Evolutionary conservation across 1,140 invertebrate genomes (phyloP).

Genomic region (Brachionus calyciflorus): DNA sequence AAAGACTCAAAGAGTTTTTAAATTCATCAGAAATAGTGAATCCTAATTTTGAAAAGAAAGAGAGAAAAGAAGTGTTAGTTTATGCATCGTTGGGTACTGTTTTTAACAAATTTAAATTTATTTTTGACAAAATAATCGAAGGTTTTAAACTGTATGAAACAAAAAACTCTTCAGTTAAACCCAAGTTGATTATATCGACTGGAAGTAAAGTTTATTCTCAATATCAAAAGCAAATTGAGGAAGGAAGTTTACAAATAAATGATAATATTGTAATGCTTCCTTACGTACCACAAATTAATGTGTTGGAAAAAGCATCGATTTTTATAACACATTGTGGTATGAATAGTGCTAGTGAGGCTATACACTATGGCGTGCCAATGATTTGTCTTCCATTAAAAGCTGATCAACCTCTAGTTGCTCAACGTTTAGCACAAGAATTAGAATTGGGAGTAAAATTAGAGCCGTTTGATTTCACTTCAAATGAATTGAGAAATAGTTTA

Average conservation of each 20-base stretch:
- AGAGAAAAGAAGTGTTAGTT: not conserved
- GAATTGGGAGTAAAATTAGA: not conserved
- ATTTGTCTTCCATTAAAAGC: conserved; percentile 9
- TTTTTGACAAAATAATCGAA: conserved; percentile 36
- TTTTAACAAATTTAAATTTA: not conserved
- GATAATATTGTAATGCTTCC: not conserved
- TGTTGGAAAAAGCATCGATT: conserved; percentile 1
- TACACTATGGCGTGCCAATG: conserved; percentile 8
- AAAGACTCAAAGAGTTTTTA: conserved; percentile 9
- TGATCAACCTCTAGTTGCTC: conserved; percentile 28
- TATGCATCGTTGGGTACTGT: conserved; percentile 34
- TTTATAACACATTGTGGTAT: conserved; percentile 41
- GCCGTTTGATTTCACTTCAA: not conserved
- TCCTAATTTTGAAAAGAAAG: not conserved
- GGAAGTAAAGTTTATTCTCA: not conserved
- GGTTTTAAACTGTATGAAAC: not conserved
- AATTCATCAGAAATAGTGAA: not conserved
- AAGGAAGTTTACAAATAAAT: not conserved
- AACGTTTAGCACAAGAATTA: not conserved
- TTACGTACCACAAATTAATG: conserved; percentile 1
- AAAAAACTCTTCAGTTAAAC: not conserved
- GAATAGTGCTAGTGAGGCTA: conserved; percentile 8
- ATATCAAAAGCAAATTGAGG: not conserved
- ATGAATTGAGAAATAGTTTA: not conserved
- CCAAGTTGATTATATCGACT: not conserved